A percentile compares a stretch with the other conserved stretches of the same genome.
Conservation (phyloP, 1,140 invertebrate species). For the Drosophila tani region DNA sequence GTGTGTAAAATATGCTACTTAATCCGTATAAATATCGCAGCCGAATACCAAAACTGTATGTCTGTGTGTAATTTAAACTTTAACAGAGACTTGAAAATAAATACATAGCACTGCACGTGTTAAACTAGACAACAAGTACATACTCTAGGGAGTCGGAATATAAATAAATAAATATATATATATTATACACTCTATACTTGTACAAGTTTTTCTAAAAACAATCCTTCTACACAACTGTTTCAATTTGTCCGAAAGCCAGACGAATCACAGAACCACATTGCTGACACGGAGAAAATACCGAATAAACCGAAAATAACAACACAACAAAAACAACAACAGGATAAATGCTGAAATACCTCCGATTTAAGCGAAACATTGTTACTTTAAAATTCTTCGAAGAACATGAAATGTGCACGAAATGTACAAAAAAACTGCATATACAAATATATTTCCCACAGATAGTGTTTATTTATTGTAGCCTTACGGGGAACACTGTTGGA, state of each 20-base stretch:
- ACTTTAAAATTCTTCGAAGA: constrained; percentile 23
- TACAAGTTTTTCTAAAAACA: constrained; percentile 45
- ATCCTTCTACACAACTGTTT: constrained; percentile 41
- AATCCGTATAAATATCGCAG: constrained; percentile 46
- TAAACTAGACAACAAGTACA: constrained; percentile 43
- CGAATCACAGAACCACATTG: constrained; percentile 43
- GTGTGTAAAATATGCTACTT: constrained; percentile 48
- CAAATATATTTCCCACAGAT: constrained; percentile 46
- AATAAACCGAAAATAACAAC: constrained; percentile 31
- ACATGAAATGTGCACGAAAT: constrained; percentile 38
- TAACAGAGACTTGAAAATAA: constrained; percentile 41
- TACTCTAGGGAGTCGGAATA: constrained; percentile 40
- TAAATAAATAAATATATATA: constrained; percentile 38
- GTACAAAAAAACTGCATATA: constrained; percentile 47
- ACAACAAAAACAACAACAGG: constrained; percentile 38
- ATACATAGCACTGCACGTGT: constrained; percentile 43
- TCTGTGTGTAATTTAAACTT: constrained; percentile 41
- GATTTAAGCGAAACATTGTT: constrained; percentile 58
- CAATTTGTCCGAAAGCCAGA: constrained; percentile 19
- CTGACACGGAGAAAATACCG: constrained; percentile 30
- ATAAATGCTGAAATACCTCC: constrained; percentile 75
- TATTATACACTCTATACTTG: constrained; percentile 46
- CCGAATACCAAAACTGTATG: constrained; percentile 20
- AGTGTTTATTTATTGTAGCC: constrained; percentile 51
- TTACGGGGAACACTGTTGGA: constrained; percentile 27